phyloP scores from a whole-genome alignment of 2,113 vertebrate genomes.

The Nothocercus nigrocapillus region DNA sequence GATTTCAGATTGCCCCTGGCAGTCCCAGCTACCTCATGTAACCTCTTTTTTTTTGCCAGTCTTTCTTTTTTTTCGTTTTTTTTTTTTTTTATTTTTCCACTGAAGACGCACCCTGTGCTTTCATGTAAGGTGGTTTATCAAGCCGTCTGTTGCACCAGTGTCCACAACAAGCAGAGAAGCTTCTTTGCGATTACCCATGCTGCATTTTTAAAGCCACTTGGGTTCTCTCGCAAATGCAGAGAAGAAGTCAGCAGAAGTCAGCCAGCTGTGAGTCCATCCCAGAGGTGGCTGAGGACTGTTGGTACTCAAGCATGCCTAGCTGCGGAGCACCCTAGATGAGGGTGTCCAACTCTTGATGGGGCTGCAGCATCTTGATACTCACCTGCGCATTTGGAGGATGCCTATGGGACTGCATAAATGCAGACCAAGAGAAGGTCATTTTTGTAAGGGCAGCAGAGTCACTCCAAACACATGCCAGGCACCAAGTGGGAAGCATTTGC shows the following conservation, averaged over 20 bases:
- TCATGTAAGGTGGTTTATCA: not conserved
- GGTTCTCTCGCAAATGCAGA: not conserved
- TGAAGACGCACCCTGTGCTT: not conserved
- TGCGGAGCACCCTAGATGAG: not conserved
- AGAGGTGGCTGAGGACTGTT: not conserved
- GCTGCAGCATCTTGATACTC: not conserved
- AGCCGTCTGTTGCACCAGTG: not conserved
- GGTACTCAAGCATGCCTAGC: not conserved
- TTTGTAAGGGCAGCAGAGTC: not conserved
- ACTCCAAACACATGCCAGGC: not conserved
- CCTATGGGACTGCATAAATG: not conserved
- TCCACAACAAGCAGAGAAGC: not conserved
- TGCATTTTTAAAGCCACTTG: not conserved
- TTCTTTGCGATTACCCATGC: not conserved
- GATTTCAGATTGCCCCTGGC: slow-evolving; percentile 54
- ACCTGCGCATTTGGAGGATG: not conserved
- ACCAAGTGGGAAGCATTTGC: not conserved
- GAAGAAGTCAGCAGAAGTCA: too few relatives aligned
- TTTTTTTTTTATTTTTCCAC: not conserved
- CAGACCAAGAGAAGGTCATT: fast-evolving
- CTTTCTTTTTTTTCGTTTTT: not conserved
- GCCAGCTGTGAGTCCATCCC: not conserved
- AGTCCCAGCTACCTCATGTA: slow-evolving; percentile 31
- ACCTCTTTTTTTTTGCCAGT: not conserved
- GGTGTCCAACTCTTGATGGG: not conserved